Evolutionary conservation across 2,888 invertebrate genomes (phyloP), one percentile per base, ranked within the genome.

Genomic region (Keiferia lycopersicella): DNA sequence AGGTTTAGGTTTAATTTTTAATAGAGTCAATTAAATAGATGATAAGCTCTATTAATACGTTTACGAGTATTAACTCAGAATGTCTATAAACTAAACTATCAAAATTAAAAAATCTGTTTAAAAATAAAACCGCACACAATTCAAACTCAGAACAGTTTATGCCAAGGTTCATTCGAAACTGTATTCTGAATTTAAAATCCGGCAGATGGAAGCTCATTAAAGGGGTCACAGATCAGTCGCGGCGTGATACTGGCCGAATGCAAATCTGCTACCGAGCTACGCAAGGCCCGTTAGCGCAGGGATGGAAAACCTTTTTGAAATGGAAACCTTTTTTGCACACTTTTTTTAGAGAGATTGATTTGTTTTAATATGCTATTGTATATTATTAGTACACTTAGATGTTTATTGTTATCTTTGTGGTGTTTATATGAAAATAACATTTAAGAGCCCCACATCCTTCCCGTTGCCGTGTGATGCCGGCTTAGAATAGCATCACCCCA

Each of bases 221-320:
- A 71, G 77, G 75, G 84, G 85, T 85, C 84, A 81, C 78, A 81
- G 86, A 84, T 86, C 83, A 81, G 78, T 76, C 73, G 75, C 79
- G 76, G 75, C 81, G 79, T 84, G 84, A 83, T 83, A 75, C 74
- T 76, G 74, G 81, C 71, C 74, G 74, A 78, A 82, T 81, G 77
- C 74, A 80, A 84, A 83, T 83, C 76, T 72, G 82, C 86, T 82
- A 81, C 87, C 72, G 82, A 73, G 78, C 80, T 87, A 87, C 87
- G 86, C 84, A 82, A 84, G 69, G 74, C 75, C 79, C 78, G 80
- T 80, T 80, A 79, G 60, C 63, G 68, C 77, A 83, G 84, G 75
- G 75, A 59, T 73, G 57, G 18, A 51, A 62, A 75, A 71, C 72
- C 38, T 65, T 62, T 62, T 63, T 51, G 0, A 12, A 22, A 0